phyloP scores from a whole-genome alignment of 1,140 invertebrate genomes.

The Ostrea denselamellosa region DNA sequence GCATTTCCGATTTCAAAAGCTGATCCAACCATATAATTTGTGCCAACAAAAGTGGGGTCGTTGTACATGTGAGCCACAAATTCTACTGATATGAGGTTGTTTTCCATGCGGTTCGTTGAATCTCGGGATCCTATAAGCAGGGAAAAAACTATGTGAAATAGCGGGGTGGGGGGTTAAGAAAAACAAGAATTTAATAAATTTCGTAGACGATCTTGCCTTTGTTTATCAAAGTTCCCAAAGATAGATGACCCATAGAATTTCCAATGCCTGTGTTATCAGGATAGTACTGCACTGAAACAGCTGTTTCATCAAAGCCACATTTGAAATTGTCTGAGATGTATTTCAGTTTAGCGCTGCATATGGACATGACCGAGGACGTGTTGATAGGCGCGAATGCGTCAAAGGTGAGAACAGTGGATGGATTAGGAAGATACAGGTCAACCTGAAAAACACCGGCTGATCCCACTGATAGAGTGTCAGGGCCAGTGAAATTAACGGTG shows the following conservation, averaged over 20 bases:
- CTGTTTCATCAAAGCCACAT: conserved; percentile 61
- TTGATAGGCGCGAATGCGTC: conserved; percentile 71
- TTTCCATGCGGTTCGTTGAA: neutral
- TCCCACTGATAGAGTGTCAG: conserved; percentile 62
- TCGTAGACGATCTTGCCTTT: conserved; percentile 61
- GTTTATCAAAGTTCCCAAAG: conserved; percentile 66
- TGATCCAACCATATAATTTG: conserved; percentile 61
- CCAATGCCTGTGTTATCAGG: conserved; percentile 58
- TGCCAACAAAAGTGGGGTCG: conserved; percentile 52
- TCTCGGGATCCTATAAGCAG: conserved; percentile 61
- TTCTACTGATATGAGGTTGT: conserved; percentile 62
- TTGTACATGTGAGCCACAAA: conserved; percentile 61
- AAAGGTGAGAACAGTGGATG: conserved; percentile 59
- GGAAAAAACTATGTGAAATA: neutral
- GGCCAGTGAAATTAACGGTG: conserved; percentile 68
- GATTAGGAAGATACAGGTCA: conserved; percentile 69
- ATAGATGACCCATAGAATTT: conserved; percentile 60
- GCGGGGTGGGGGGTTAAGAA: neutral
- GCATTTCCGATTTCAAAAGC: conserved; percentile 60
- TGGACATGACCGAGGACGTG: conserved; percentile 68
- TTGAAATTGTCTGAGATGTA: conserved; percentile 64
- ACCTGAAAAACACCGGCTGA: conserved; percentile 62
- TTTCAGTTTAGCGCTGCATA: conserved; percentile 66
- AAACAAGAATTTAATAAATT: neutral
- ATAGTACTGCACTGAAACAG: conserved; percentile 39